phyloP scores from a whole-genome alignment of 2,888 invertebrate species.

The Drosophila meridiana region DNA sequence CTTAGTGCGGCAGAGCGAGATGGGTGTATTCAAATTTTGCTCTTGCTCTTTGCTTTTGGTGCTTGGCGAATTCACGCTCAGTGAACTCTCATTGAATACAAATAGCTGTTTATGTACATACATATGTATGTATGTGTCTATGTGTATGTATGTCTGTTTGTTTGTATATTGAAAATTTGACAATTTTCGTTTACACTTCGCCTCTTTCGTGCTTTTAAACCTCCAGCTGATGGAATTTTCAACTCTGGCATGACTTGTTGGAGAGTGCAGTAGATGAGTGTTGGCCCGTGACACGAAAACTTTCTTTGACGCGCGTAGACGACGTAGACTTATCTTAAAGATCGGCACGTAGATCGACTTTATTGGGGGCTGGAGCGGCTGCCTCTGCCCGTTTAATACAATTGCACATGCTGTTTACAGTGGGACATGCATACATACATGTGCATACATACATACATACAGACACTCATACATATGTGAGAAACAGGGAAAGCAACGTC shows the following conservation, averaged over 20 bases:
- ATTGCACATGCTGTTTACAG: conserved; percentile 7
- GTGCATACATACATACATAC: no score
- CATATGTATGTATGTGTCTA: background rate
- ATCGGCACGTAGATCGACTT: background rate
- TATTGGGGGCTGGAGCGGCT: background rate
- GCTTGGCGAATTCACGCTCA: background rate
- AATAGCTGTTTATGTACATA: background rate
- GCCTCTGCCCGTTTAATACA: background rate
- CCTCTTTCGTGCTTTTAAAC: background rate
- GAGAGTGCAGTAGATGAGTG: background rate
- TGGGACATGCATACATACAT: no score
- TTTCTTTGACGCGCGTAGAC: background rate
- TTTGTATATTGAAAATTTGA: background rate
- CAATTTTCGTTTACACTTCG: background rate
- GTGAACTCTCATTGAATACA: background rate
- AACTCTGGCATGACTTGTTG: background rate
- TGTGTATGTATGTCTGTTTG: background rate
- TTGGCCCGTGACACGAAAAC: background rate
- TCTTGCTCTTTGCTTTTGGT: background rate
- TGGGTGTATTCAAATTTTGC: background rate
- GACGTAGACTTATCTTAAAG: background rate
- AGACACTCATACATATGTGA: no score
- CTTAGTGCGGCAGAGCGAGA: background rate
- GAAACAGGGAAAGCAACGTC: conserved; percentile 18
- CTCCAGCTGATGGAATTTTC: background rate